A percentile compares a stretch with the other conserved stretches of the same genome.
phyloP scores from a whole-genome alignment of 2,888 invertebrate genomes.

The Amphimallon solstitiale region DNA sequence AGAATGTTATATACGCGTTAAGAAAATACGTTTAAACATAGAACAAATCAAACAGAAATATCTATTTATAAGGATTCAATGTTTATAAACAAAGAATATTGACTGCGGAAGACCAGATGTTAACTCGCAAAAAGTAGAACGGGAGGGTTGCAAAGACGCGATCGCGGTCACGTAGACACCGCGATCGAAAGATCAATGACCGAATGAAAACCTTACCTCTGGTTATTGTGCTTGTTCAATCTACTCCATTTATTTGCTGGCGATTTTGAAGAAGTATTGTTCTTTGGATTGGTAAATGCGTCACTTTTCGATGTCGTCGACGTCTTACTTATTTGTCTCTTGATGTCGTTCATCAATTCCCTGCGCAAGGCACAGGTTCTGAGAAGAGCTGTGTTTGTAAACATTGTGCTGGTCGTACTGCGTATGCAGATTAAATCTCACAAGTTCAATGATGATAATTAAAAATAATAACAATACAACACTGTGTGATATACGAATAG shows the following conservation, averaged over 20 bases:
- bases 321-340: slow-evolving; percentile 68
- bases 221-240: slow-evolving; percentile 58
- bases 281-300: slow-evolving; percentile 63
- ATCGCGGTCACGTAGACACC: slow-evolving; percentile 52
- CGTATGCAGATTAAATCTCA: neutral
- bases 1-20: too few species aligned
- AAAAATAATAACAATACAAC: neutral
- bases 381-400: slow-evolving; percentile 40
- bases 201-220: slow-evolving; percentile 54
- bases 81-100: slow-evolving; percentile 18
- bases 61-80: neutral
- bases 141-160: slow-evolving; percentile 44
- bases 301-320: slow-evolving; percentile 71
- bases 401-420: slow-evolving; percentile 43
- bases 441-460: neutral
- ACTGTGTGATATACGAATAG: neutral
- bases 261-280: slow-evolving; percentile 17
- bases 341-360: slow-evolving; percentile 51
- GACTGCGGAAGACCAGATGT: neutral
- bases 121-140: slow-evolving; percentile 10
- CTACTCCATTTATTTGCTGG: slow-evolving; percentile 52
- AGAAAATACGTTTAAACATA: too few species aligned
- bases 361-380: slow-evolving; percentile 51
- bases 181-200: slow-evolving; percentile 40
- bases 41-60: too few species aligned